phyloP scores from a whole-genome alignment of 2,888 invertebrate genomes.

The Drosophila cracens region DNA sequence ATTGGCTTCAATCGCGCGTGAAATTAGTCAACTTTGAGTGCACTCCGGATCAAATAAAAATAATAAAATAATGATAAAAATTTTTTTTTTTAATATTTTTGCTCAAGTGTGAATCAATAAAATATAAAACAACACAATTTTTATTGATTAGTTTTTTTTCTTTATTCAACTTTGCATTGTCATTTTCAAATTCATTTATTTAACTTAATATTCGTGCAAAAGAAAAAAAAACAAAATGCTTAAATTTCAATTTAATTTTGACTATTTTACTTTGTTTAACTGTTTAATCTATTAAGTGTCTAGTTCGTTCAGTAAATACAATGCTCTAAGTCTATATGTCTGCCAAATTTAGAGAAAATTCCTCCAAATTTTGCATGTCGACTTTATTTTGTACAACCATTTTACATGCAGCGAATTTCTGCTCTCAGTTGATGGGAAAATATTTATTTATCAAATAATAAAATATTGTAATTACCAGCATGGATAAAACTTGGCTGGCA shows the following conservation, averaged over 20 bases:
- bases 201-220: neutral
- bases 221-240: neutral
- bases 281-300: neutral
- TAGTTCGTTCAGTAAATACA: neutral
- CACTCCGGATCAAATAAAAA: neutral
- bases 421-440: neutral
- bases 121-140: neutral
- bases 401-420: neutral
- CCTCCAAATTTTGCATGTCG: rapidly evolving
- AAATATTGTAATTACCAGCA: slow-evolving; percentile 16
- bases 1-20: slow-evolving; percentile 59
- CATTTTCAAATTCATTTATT: neutral
- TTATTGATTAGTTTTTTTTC: neutral
- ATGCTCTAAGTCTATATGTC: neutral
- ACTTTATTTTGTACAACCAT: neutral
- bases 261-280: neutral
- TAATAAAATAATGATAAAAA: slow-evolving; percentile 1
- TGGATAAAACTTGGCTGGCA: slow-evolving; percentile 13
- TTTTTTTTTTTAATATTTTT: too few relatives aligned
- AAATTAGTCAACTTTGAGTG: slow-evolving; percentile 37
- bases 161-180: neutral
- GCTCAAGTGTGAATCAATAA: neutral
- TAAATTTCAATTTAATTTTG: neutral
- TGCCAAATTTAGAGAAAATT: neutral
- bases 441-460: too few relatives aligned